Conservation (phyloP, 2,113 vertebrate species). For the Terrapene triunguis region DNA sequence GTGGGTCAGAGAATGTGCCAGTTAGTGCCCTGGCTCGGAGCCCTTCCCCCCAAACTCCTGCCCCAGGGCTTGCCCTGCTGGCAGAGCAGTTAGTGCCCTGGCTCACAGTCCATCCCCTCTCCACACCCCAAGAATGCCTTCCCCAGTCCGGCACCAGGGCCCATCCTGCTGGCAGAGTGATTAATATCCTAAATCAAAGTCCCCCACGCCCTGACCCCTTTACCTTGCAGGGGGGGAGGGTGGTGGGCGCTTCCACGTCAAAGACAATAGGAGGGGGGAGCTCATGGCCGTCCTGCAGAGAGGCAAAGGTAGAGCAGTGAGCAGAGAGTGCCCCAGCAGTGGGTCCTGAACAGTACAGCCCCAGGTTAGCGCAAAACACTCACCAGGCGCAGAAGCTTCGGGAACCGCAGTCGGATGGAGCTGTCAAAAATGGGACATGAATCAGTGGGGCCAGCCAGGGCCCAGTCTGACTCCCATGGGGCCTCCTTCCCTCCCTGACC, state of each 20-base stretch:
- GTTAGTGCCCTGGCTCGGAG: neutral
- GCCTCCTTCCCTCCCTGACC: conserved; percentile 1
- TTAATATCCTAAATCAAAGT: neutral
- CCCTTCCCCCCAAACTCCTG: neutral
- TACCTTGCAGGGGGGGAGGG: conserved; percentile 90
- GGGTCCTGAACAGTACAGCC: neutral
- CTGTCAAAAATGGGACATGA: conserved; percentile 81
- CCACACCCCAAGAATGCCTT: neutral
- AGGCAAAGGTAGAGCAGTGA: neutral
- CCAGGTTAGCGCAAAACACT: conserved; percentile 16
- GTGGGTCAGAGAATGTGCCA: neutral
- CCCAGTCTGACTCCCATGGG: conserved; percentile 30
- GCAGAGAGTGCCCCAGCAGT: rapidly evolving
- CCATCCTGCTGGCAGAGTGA: neutral
- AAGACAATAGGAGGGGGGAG: conserved; percentile 91
- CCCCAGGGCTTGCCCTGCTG: neutral
- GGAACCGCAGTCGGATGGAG: conserved; percentile 88
- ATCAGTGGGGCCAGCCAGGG: conserved; percentile 43
- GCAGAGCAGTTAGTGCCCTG: neutral
- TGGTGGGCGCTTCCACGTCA: conserved; percentile 88
- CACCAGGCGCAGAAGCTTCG: conserved; percentile 90
- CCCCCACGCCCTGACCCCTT: neutral
- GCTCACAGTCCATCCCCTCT: neutral
- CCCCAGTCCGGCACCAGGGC: neutral
- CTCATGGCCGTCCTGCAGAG: conserved; percentile 87